Conservation (phyloP, 2,888 invertebrate genomes). For the Ormyrus thymus region DNA sequence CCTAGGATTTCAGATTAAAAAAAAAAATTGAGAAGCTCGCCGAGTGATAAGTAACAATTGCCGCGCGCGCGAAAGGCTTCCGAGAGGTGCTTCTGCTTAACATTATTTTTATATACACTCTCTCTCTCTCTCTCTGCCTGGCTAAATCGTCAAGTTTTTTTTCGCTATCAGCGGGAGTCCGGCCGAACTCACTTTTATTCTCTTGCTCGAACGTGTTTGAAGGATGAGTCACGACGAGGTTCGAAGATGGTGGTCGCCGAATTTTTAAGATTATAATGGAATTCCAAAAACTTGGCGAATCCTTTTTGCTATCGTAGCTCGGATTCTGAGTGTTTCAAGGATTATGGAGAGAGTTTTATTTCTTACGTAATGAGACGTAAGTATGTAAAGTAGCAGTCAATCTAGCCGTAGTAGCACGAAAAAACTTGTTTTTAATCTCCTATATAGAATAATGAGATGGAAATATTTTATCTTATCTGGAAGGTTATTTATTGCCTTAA, state of each 20-base stretch:
- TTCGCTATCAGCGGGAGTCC: not conserved
- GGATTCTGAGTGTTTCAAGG: no score
- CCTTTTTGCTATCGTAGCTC: not conserved
- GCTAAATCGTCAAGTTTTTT: slow-evolving; percentile 16
- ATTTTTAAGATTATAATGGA: not conserved
- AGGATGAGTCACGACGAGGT: slow-evolving; percentile 12
- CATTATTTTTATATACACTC: slow-evolving; percentile 35
- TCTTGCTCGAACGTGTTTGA: not conserved
- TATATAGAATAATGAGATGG: no score
- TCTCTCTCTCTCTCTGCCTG: no score
- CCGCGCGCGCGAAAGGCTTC: slow-evolving; percentile 22
- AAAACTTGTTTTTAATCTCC: no score
- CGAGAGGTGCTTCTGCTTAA: slow-evolving; percentile 31
- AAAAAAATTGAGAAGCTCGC: slow-evolving; percentile 16
- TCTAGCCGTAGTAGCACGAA: no score
- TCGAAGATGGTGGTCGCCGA: not conserved
- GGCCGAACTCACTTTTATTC: slow-evolving; percentile 19
- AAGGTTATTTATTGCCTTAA: no score
- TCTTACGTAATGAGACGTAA: not conserved
- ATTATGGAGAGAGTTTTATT: not conserved
- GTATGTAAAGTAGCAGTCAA: no score
- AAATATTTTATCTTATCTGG: no score
- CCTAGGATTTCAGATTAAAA: not conserved
- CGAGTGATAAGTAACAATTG: slow-evolving; percentile 25
- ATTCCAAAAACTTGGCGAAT: slow-evolving; percentile 14